Percentiles rank a stretch among this genome's conserved stretches.
Evolutionary conservation across 2,113 vertebrate genomes (phyloP).

Genomic region (Saimiri boliviensis): DNA sequence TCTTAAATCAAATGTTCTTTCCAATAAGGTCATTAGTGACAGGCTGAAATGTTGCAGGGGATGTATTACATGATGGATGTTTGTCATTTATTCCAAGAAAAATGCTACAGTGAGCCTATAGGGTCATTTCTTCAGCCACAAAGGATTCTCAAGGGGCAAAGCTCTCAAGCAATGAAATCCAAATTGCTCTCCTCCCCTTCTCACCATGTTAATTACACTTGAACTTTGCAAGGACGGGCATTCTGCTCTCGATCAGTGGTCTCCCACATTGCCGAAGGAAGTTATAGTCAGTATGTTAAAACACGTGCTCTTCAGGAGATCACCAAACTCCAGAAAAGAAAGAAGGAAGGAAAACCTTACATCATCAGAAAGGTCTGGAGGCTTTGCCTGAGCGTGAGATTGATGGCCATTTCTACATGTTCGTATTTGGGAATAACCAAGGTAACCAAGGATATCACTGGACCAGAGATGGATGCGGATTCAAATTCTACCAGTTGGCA

Average conservation of each 20-base stretch:
- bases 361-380: background rate
- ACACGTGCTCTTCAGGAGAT: background rate
- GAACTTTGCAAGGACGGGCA: background rate
- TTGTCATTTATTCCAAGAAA: constrained; percentile 62
- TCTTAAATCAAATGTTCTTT: constrained; percentile 82
- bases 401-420: background rate
- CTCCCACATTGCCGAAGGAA: background rate
- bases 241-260: background rate
- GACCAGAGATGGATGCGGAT: background rate
- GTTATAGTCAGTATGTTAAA: background rate
- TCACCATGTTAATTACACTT: background rate
- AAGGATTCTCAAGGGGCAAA: constrained; percentile 38
- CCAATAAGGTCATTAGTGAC: constrained; percentile 81
- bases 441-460: background rate
- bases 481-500: background rate
- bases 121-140: constrained; percentile 63
- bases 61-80: constrained; percentile 74
- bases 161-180: constrained; percentile 7
- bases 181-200: background rate
- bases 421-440: background rate
- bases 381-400: background rate
- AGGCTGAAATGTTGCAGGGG: constrained; percentile 73
- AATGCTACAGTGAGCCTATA: constrained; percentile 61
- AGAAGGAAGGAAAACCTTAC: background rate
- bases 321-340: background rate